Evolutionary conservation across 2,888 invertebrate species (phyloP).

Genomic region (Chymomyza fuscimana): DNA sequence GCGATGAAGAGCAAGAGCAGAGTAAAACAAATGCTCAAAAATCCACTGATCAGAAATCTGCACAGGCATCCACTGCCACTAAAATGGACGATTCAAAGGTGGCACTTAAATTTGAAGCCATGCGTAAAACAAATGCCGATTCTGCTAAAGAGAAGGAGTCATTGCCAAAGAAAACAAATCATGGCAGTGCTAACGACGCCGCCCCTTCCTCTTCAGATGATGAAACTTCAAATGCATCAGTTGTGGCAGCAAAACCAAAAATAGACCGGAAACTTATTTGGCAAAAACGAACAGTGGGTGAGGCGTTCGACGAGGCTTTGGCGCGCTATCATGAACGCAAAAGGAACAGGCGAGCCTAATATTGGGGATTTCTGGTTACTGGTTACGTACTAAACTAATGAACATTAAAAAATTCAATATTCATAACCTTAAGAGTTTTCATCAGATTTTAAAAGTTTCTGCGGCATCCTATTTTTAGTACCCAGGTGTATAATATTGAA

Average conservation of each 20-base stretch:
- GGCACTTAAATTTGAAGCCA: not conserved
- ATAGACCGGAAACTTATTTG: slow-evolving; percentile 82
- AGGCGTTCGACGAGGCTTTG: slow-evolving; percentile 87
- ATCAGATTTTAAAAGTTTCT: no score
- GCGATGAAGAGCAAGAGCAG: slow-evolving; percentile 63
- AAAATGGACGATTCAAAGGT: not conserved
- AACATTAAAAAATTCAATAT: no score
- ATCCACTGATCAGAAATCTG: not conserved
- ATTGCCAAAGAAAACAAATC: slow-evolving; percentile 5
- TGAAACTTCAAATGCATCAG: slow-evolving; percentile 1
- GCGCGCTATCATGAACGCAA: slow-evolving; percentile 88
- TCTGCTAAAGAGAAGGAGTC: not conserved
- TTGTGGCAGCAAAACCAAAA: not conserved
- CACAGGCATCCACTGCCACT: not conserved
- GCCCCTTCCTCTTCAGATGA: not conserved
- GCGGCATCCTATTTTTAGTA: no score
- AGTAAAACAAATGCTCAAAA: not conserved
- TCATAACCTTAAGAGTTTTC: no score
- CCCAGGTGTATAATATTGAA: no score
- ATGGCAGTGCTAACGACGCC: slow-evolving; percentile 36
- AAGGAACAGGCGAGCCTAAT: slow-evolving; percentile 28
- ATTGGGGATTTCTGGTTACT: no score
- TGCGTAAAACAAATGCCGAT: not conserved
- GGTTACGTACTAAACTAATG: no score
- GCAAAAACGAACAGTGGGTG: slow-evolving; percentile 91